Evolutionary conservation across 2,113 vertebrate species (phyloP), one percentile per base, ranked within the genome.

Genomic region (Haliaeetus leucogaster): DNA sequence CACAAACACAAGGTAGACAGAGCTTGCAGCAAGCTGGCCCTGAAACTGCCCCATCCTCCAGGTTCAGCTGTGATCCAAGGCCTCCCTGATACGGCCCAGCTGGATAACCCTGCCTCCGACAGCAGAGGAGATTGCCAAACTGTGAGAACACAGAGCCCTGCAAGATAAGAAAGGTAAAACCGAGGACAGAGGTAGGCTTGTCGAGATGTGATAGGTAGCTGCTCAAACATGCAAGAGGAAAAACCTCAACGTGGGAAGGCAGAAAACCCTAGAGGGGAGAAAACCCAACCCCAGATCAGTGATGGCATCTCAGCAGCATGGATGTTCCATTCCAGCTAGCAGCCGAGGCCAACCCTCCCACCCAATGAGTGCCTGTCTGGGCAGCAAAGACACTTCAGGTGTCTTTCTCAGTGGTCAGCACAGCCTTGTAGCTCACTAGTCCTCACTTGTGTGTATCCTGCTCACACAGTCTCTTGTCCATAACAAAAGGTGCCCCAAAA

Each of bases 131-230:
- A 10, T 34, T 81, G 76, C 77, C 93, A 91, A 48, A 70, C 6
- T 20, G 87, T 95, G 95, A 82, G 95, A 97, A 40, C 89, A 68
- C 95, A 97, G 91, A 76, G 73, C 40, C 65, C 84, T 72, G 83
- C 0, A 1, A 91, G 95, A 91, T 93, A 96, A 95, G 72, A 11
- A 63, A 84, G 68, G 52, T 22, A 79, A 89, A 76, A n/a, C 32
- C 0, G 0, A 86, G 83, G 67, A 6, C 81, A 47, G 77, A 62
- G 47, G 65, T 18, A 52, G 58, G 32, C 9, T 20, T 52, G 40
- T 6, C 1, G 0, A 42, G 70, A 13, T 40, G 47, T 5, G 34
- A 34, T 6, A 59, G n/a, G 43, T 13, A 59, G 70, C 70, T 80
- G 74, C 71, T 93, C 29, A 32, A 62, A 30, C 34, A 25, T 52